These are phyloP conservation scores for Parazoanthus atlanticus DNA, from an alignment of 92 coral and sea anemone genomes.

Conservation along the genomic window DNA sequence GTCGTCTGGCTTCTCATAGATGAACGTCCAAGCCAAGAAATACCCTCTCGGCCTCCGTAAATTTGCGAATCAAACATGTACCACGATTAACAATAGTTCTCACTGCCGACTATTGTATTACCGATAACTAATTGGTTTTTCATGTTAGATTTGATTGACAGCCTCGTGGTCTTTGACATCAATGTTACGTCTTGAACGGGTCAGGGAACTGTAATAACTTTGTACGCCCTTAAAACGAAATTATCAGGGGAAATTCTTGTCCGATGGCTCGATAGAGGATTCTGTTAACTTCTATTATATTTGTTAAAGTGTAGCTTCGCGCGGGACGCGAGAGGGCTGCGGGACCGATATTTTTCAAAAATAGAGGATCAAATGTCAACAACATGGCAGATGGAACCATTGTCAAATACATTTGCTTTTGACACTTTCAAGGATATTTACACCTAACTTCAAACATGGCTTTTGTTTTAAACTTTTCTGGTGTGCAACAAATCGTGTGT, in stretches of 20 bases:
- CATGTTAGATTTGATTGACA: slow-evolving; percentile 41
- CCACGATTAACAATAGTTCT: slow-evolving; percentile 15
- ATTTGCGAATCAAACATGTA: slow-evolving; percentile 43
- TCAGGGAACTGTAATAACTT: neutral
- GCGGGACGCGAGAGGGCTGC: neutral
- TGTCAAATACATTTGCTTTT: slow-evolving; percentile 2
- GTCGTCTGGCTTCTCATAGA: neutral
- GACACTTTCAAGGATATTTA: slow-evolving; percentile 11
- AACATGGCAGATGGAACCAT: slow-evolving; percentile 11
- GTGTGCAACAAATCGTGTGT: neutral
- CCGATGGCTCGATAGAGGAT: neutral
- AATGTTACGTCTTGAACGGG: slow-evolving; percentile 11
- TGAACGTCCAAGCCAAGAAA: slow-evolving; percentile 20
- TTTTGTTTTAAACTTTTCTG: neutral
- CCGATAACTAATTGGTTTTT: slow-evolving; percentile 70
- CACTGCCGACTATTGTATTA: slow-evolving; percentile 64
- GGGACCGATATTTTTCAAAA: neutral
- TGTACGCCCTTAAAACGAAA: slow-evolving; percentile 11
- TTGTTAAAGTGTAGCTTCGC: neutral
- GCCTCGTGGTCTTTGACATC: slow-evolving; percentile 29
- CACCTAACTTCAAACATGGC: neutral
- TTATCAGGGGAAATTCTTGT: slow-evolving; percentile 32
- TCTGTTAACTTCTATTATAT: neutral
- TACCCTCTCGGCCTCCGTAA: neutral
- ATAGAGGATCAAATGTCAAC: slow-evolving; percentile 30